A percentile compares a stretch with the other conserved stretches of the same genome.
phyloP scores from a whole-genome alignment of 37 sponge, comb jelly and placozoan species.

The Cliona cf. orientalis region DNA sequence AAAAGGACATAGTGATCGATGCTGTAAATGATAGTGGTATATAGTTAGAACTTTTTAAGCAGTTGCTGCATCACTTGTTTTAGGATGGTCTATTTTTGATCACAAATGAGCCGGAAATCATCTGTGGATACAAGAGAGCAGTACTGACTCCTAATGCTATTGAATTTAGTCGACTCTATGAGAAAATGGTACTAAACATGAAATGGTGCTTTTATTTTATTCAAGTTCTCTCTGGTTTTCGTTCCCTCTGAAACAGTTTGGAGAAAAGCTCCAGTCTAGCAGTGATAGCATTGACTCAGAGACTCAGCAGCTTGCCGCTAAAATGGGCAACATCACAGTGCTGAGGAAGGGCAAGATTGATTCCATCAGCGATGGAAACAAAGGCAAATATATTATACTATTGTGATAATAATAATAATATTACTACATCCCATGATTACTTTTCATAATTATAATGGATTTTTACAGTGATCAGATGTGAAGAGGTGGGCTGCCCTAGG shows the following conservation, averaged over 20 bases:
- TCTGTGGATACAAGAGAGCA: slow-evolving; percentile 68
- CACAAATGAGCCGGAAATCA: slow-evolving; percentile 61
- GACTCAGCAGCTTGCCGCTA: slow-evolving; percentile 54
- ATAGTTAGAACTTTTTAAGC: background rate
- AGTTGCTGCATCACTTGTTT: background rate
- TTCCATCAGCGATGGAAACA: slow-evolving; percentile 79
- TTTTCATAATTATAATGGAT: background rate
- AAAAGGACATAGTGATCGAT: slow-evolving; percentile 87
- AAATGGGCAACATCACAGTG: slow-evolving; percentile 79
- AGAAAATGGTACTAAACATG: slow-evolving; percentile 33
- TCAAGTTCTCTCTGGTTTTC: background rate
- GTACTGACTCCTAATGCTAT: slow-evolving; percentile 91
- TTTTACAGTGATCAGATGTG: slow-evolving; percentile 61
- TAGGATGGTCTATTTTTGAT: slow-evolving; percentile 90
- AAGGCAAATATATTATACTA: too few species aligned
- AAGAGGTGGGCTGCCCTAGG: slow-evolving; percentile 70
- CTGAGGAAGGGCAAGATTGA: slow-evolving; percentile 82
- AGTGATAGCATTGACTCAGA: slow-evolving; percentile 10
- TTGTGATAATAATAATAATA: too few species aligned
- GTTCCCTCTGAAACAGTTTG: slow-evolving; percentile 14
- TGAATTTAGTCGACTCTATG: slow-evolving; percentile 80
- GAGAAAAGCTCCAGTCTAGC: background rate
- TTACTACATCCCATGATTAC: background rate
- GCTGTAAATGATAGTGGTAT: slow-evolving; percentile 65
- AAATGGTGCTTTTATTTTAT: background rate